Evolutionary conservation across 2,797 vertebrate genomes (phyloP).

Genomic region (Rousettus madagascariensis): DNA sequence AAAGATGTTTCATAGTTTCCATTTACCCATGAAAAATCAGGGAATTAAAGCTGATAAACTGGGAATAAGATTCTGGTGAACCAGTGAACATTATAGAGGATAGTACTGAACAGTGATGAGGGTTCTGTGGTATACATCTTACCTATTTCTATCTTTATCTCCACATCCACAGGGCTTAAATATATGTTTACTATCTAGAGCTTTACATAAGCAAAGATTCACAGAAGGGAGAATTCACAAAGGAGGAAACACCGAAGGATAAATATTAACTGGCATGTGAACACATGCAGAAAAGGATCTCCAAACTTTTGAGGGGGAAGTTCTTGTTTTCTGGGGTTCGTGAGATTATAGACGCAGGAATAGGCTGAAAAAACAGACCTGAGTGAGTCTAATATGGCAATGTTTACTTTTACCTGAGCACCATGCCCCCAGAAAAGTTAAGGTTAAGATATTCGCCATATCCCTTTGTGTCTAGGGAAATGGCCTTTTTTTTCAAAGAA

Average conservation of each 20-base stretch:
- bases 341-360: background rate
- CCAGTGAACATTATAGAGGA: constrained; percentile 67
- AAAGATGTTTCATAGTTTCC: constrained; percentile 29
- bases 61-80: constrained; percentile 35
- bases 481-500: background rate
- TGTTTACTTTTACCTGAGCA: background rate
- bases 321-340: background rate
- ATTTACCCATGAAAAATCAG: constrained; percentile 47
- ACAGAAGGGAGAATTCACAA: constrained; percentile 60
- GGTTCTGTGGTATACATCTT: constrained; percentile 68
- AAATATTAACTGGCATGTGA: background rate
- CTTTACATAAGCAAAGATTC: constrained; percentile 69
- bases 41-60: constrained; percentile 60
- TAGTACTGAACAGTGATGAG: constrained; percentile 77
- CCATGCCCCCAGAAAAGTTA: background rate
- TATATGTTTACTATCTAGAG: constrained; percentile 77
- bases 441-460: background rate
- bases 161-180: constrained; percentile 78
- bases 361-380: background rate
- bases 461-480: background rate
- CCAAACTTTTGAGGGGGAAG: background rate
- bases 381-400: background rate
- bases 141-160: constrained; percentile 80
- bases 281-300: background rate
- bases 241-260: background rate